Evolutionary conservation across 2,797 vertebrate genomes (phyloP).

Genomic region (Kryptopterus vitreolus): DNA sequence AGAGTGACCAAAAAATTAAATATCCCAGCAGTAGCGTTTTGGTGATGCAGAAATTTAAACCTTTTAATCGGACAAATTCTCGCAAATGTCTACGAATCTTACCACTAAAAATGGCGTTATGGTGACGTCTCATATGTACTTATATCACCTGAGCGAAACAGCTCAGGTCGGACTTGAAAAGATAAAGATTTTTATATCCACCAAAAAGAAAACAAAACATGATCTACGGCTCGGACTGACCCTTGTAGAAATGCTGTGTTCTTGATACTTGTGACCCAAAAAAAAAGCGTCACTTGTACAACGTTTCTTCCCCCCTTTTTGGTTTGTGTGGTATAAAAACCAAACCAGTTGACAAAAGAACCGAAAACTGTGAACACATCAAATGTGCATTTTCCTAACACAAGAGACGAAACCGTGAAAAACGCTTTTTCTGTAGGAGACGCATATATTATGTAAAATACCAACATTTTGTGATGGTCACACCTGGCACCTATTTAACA

Average conservation of each 20-base stretch:
- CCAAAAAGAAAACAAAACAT: no score
- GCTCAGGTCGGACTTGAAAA: background rate
- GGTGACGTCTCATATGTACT: background rate
- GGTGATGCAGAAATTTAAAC: no score
- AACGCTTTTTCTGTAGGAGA: background rate
- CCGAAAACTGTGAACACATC: background rate
- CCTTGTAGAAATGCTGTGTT: background rate
- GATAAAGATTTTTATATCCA: background rate
- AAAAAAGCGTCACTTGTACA: background rate
- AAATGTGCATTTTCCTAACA: no score
- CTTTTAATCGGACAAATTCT: no score
- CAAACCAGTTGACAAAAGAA: background rate
- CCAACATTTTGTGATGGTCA: background rate
- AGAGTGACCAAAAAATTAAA: no score
- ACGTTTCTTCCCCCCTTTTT: background rate
- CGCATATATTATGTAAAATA: background rate
- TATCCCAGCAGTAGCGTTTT: no score
- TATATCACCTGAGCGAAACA: background rate
- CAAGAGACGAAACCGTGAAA: background rate
- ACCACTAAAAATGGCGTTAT: background rate
- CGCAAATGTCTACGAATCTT: background rate
- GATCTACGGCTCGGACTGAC: background rate
- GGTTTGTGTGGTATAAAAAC: background rate
- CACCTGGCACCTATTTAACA: background rate
- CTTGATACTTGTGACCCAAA: background rate